These are phyloP conservation scores for Ganaspis brasiliensis DNA, from an alignment of 2,888 invertebrate genomes.

Conservation along the genomic window DNA sequence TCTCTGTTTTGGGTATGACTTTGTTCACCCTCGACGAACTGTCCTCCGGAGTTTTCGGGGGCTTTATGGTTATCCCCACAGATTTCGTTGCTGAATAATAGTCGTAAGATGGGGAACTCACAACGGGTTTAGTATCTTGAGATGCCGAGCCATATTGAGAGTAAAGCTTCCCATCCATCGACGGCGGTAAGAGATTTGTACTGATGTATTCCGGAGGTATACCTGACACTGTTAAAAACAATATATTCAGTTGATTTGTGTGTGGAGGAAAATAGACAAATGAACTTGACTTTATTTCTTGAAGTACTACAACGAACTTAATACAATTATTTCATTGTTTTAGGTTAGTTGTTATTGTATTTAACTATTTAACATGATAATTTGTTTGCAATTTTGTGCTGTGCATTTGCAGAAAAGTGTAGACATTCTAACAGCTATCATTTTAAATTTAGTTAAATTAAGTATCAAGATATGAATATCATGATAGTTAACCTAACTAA, in stretches of 20 bases:
- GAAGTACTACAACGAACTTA: too few species aligned
- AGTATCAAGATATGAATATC: too few species aligned
- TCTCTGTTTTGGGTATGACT: conserved; percentile 76
- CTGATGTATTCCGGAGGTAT: conserved; percentile 79
- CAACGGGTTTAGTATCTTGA: conserved; percentile 76
- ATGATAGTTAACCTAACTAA: too few species aligned
- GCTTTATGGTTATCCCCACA: conserved; percentile 80
- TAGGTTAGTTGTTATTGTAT: too few species aligned
- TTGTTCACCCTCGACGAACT: conserved; percentile 68
- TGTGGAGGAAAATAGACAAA: too few species aligned
- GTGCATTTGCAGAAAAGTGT: neutral
- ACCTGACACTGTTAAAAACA: conserved; percentile 72
- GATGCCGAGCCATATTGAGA: conserved; percentile 72
- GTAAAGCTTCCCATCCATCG: conserved; percentile 77
- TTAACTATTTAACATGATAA: too few species aligned
- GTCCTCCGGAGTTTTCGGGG: conserved; percentile 82
- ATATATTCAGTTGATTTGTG: neutral
- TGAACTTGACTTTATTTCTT: too few species aligned
- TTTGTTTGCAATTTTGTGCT: neutral
- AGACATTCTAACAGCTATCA: neutral
- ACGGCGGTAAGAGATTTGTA: conserved; percentile 75
- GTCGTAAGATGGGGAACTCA: conserved; percentile 75
- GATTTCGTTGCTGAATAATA: conserved; percentile 74
- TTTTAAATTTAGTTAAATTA: too few species aligned
- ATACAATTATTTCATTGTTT: too few species aligned